A percentile compares a stretch with the other conserved stretches of the same genome.
Evolutionary conservation across 2,888 invertebrate species (phyloP).

Genomic region (Caenorhabditis plicata): DNA sequence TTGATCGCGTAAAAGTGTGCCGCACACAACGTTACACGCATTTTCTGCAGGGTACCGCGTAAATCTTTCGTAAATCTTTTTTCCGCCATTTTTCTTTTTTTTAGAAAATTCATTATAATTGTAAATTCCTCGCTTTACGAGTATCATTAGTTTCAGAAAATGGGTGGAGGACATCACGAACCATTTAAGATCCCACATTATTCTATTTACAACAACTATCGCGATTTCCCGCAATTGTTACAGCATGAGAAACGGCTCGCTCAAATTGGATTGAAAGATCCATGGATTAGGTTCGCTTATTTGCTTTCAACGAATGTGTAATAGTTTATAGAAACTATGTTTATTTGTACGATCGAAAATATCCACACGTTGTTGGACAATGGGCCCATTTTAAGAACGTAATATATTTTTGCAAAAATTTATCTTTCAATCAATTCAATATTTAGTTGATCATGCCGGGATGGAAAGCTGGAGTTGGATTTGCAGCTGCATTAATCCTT

Average conservation of each 20-base stretch:
- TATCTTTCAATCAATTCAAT: neutral
- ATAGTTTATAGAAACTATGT: conserved; percentile 53
- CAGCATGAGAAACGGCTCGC: conserved; percentile 58
- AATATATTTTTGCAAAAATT: no score
- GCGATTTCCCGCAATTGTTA: conserved; percentile 55
- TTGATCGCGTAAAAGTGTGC: conserved; percentile 20
- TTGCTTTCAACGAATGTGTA: neutral
- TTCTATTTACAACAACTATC: conserved; percentile 59
- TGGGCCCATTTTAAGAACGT: conserved; percentile 56
- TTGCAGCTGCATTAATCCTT: conserved; percentile 53
- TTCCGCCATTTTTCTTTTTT: conserved; percentile 1
- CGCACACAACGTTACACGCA: conserved; percentile 17
- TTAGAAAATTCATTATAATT: neutral
- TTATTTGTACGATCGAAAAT: conserved; percentile 53
- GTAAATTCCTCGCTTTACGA: neutral
- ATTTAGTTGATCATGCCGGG: conserved; percentile 54
- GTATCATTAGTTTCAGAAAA: conserved; percentile 18
- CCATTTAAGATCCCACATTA: conserved; percentile 60
- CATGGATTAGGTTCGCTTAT: conserved; percentile 60
- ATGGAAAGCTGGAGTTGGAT: conserved; percentile 54
- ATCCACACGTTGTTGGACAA: conserved; percentile 49
- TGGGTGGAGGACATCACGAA: conserved; percentile 58
- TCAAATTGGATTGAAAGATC: conserved; percentile 61
- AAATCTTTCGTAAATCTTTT: conserved; percentile 17
- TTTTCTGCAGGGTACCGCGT: conserved; percentile 9